Evolutionary conservation across 2,888 invertebrate species (phyloP).

Genomic region (Dasypogon diadema): DNA sequence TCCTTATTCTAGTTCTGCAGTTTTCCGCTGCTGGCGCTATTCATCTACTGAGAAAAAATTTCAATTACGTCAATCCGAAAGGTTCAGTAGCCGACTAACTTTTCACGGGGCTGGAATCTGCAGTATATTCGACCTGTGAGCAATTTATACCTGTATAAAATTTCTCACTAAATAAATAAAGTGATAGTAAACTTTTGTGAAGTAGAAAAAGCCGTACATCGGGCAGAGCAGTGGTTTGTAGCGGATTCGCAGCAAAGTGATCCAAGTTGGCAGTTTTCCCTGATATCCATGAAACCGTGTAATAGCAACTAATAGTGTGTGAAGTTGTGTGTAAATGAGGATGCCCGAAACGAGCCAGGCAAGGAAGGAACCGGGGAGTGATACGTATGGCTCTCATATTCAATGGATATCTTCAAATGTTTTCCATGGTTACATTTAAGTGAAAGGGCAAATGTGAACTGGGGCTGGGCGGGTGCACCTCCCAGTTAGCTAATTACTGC

Average conservation of each 20-base stretch:
- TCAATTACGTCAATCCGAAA: slow-evolving; percentile 53
- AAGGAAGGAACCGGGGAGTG: slow-evolving; percentile 11
- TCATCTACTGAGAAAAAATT: background rate
- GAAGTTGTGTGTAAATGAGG: slow-evolving; percentile 32
- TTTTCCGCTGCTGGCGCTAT: slow-evolving; percentile 20
- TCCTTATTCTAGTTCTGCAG: slow-evolving; percentile 5
- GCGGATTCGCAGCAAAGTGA: background rate
- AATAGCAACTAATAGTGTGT: background rate
- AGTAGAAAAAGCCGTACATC: background rate
- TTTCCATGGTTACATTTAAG: slow-evolving; percentile 27
- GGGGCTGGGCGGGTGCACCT: background rate
- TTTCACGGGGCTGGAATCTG: slow-evolving; percentile 51
- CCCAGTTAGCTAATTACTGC: slow-evolving; percentile 26
- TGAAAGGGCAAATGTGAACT: background rate
- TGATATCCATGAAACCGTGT: too few species aligned
- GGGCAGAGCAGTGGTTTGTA: background rate
- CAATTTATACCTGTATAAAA: slow-evolving; percentile 18
- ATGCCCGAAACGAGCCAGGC: slow-evolving; percentile 10
- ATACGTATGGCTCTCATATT: background rate
- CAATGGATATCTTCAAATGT: slow-evolving; percentile 39
- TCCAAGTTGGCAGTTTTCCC: background rate
- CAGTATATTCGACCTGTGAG: slow-evolving; percentile 22
- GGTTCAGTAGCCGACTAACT: slow-evolving; percentile 56
- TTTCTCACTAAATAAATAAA: slow-evolving; percentile 11
- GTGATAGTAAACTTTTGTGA: background rate